These are phyloP conservation scores for Hafferia zeledoni DNA, from an alignment of 2,797 vertebrate genomes.

Conservation along the genomic window DNA sequence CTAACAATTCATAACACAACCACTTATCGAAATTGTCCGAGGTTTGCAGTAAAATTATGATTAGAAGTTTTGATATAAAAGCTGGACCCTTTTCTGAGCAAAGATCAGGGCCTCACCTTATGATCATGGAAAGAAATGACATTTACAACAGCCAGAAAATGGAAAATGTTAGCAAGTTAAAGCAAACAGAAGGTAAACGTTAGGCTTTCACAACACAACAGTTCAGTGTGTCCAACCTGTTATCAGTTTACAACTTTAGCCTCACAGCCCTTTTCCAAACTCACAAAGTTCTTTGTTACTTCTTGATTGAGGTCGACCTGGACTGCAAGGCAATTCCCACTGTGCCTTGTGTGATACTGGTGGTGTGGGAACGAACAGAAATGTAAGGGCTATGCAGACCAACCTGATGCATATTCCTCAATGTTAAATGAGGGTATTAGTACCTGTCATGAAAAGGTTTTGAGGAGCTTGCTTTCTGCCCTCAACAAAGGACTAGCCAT, in stretches of 20 bases:
- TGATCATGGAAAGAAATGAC: slow-evolving; percentile 53
- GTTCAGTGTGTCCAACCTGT: background rate
- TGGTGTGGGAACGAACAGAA: background rate
- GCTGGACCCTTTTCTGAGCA: slow-evolving; percentile 14
- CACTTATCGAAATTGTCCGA: background rate
- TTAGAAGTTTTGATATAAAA: background rate
- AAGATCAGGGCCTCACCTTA: slow-evolving; percentile 27
- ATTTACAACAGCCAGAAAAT: slow-evolving; percentile 48
- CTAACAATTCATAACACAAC: background rate
- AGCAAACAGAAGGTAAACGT: slow-evolving; percentile 43
- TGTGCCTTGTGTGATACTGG: rapidly evolving
- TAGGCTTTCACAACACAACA: slow-evolving; percentile 44
- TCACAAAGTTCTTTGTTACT: slow-evolving; percentile 49
- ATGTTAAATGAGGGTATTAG: background rate
- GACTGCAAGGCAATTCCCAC: background rate
- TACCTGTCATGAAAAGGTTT: background rate
- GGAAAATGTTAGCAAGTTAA: slow-evolving; percentile 63
- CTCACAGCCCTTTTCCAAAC: background rate
- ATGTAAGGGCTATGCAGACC: background rate
- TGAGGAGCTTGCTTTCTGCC: background rate
- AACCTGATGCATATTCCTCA: background rate
- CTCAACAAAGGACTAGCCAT: background rate
- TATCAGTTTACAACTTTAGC: slow-evolving; percentile 57
- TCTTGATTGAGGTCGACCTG: background rate
- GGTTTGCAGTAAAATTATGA: slow-evolving; percentile 2